Conservation (phyloP, 2,113 vertebrate genomes). For the Macrotis lagotis region DNA sequence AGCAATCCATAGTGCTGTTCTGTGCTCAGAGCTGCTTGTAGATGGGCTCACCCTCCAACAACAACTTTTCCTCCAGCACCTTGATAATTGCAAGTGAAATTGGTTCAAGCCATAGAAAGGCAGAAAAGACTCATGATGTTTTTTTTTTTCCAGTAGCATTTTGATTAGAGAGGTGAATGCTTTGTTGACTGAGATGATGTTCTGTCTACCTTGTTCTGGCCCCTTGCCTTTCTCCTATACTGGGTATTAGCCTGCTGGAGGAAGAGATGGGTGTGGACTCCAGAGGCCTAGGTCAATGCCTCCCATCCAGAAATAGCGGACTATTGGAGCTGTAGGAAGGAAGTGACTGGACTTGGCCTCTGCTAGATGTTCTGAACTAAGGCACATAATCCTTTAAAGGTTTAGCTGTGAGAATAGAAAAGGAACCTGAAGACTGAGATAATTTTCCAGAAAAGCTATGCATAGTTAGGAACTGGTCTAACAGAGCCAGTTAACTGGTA, state of each 20-base stretch:
- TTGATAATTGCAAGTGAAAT: slow-evolving; percentile 37
- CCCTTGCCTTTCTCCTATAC: slow-evolving; percentile 30
- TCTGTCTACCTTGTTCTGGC: slow-evolving; percentile 46
- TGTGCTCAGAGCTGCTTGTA: slow-evolving; percentile 16
- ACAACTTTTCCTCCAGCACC: slow-evolving; percentile 32
- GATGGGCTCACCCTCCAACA: neutral
- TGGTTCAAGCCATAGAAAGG: neutral
- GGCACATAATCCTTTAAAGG: slow-evolving; percentile 14
- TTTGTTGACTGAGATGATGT: slow-evolving; percentile 40
- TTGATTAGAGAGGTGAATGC: slow-evolving; percentile 43
- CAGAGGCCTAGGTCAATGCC: slow-evolving; percentile 54
- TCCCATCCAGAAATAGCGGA: slow-evolving; percentile 30
- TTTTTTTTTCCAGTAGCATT: slow-evolving; percentile 29
- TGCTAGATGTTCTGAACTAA: slow-evolving; percentile 50
- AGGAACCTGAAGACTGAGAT: slow-evolving; percentile 2
- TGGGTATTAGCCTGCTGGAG: slow-evolving; percentile 16
- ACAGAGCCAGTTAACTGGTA: neutral
- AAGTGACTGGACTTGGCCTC: slow-evolving; percentile 54
- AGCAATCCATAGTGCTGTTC: slow-evolving; percentile 37
- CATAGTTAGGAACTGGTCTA: neutral
- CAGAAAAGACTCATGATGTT: slow-evolving; percentile 14
- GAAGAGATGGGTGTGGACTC: slow-evolving; percentile 36
- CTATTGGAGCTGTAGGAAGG: slow-evolving; percentile 25
- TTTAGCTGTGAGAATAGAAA: neutral
- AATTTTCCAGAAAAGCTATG: neutral